Conservation (phyloP, 2,888 invertebrate genomes). For the Amblyjoppa proteus region DNA sequence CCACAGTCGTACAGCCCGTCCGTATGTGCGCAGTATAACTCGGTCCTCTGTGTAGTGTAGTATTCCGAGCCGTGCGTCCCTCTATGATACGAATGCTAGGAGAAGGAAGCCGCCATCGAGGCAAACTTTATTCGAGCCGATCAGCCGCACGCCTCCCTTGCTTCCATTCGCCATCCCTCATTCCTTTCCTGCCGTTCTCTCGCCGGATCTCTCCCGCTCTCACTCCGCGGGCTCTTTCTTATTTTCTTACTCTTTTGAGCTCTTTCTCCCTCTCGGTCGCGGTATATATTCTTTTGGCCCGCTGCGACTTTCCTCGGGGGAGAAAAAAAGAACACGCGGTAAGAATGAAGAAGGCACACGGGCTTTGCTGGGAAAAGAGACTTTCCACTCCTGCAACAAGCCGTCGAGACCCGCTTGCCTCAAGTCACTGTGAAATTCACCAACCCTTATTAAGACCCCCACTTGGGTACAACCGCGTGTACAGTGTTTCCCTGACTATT, state of each 20-base stretch:
- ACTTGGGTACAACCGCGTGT: conserved; percentile 69
- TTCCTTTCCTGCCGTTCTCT: conserved; percentile 53
- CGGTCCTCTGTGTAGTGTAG: conserved; percentile 36
- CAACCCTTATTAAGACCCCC: conserved; percentile 84
- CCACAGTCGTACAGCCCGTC: conserved; percentile 55
- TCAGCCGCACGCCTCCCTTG: conserved; percentile 81
- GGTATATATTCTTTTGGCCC: conserved; percentile 35
- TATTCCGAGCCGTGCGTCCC: conserved; percentile 18
- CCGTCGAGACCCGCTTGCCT: conserved; percentile 65
- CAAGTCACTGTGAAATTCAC: conserved; percentile 84
- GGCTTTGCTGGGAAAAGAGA: conserved; percentile 30
- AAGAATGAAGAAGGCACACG: conserved; percentile 16
- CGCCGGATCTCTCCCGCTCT: conserved; percentile 37
- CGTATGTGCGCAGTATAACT: conserved; percentile 56
- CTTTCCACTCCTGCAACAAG: conserved; percentile 26
- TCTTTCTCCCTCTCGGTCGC: not conserved
- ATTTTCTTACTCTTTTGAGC: conserved; percentile 32
- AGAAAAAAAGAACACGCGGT: conserved; percentile 4
- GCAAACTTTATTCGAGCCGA: conserved; percentile 81
- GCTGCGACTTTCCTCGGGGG: conserved; percentile 18
- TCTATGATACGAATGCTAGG: conserved; percentile 3
- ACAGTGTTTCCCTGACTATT: not conserved
- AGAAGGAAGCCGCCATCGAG: conserved; percentile 51
- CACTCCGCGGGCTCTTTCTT: conserved; percentile 23
- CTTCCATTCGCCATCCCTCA: conserved; percentile 62